A percentile compares a stretch with the other conserved stretches of the same genome.
These are phyloP conservation scores for Dipodomys merriami DNA, from an alignment of 2,113 vertebrate genomes.

Conservation along the genomic window DNA sequence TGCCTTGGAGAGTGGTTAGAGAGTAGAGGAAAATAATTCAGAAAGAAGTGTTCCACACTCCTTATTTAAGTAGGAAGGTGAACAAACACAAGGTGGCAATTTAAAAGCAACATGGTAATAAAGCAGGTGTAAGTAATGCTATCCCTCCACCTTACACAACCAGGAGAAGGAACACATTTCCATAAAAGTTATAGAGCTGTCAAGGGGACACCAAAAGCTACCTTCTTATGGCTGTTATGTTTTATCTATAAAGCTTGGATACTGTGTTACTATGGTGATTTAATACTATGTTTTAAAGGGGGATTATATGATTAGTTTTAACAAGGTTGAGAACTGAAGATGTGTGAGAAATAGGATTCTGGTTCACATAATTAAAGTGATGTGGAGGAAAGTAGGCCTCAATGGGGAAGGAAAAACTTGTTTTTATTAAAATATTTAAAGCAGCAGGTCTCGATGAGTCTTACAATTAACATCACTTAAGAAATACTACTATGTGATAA, in stretches of 20 bases:
- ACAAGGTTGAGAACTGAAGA: conserved; percentile 84
- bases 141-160: conserved; percentile 71
- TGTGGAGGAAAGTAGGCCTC: conserved; percentile 56
- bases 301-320: conserved; percentile 89
- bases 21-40: conserved; percentile 68
- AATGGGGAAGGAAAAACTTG: conserved; percentile 61
- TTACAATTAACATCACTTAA: conserved; percentile 59
- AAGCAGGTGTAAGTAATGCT: conserved; percentile 76
- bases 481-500: conserved; percentile 54
- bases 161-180: conserved; percentile 80
- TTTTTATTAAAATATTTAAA: conserved; percentile 77
- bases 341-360: conserved; percentile 83
- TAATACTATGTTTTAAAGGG: conserved; percentile 84
- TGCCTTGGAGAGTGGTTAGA: conserved; percentile 41
- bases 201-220: conserved; percentile 79
- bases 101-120: conserved; percentile 77
- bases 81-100: conserved; percentile 78
- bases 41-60: conserved; percentile 36
- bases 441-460: conserved; percentile 69
- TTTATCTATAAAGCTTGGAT: conserved; percentile 84
- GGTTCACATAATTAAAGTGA: conserved; percentile 85
- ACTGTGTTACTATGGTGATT: conserved; percentile 87
- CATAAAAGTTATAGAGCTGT: conserved; percentile 81
- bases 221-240: conserved; percentile 79
- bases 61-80: conserved; percentile 72